Base-by-base conservation (phyloP, 2,888 invertebrate genomes). In the Salticus scenicus region DNA sequence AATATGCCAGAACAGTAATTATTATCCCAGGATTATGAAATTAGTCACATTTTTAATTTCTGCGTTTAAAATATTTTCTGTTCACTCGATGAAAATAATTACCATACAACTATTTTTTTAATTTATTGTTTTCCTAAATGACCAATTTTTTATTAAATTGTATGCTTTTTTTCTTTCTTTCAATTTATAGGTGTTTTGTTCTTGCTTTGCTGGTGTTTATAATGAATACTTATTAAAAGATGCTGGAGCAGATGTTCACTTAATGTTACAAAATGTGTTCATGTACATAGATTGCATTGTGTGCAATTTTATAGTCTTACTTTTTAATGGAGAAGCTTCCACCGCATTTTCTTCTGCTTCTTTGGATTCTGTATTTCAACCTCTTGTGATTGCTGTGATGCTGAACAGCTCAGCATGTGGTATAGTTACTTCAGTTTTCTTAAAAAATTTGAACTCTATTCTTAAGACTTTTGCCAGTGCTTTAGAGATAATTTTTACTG, bases 401-500 rank as follows among this genome's bases (percentile, higher is more conserved):
- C 90, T 96, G 0, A 98, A 98, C 90, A 97, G 96, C 92, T 96
- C 97, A 0, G 94, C 95, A 0, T 95, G 97, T 64, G 98, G 98
- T 37, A 97, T 98, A 89, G 95, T 97, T 0, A 98, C 98, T 0
- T 97, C 97, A 91, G 96, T 98, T 91, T 98, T 98, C 90, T 92
- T 98, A 30, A 96, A 96, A 91, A 96, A 95, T 89, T 93, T 98
- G 89, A 98, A 98, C 91, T 98, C 98, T 0, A 98, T 98, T 90
- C 92, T 98, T 76, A 98, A 98, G 92, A 97, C 97, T 0, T 98
- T 98, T 92, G 98, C 98, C 0, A 96, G 97, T 92, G 98, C 97
- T 17, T 92, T 98, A 89, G 98, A 98, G 90, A 92, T 98, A 41
- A 93, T 97, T 76, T 95, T 98, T 90, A 98, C 98, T 0, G 98